Evolutionary conservation across 92 coral and sea anemone genomes (phyloP), one percentile per base, ranked within the genome.

Genomic region (Porites divaricata): DNA sequence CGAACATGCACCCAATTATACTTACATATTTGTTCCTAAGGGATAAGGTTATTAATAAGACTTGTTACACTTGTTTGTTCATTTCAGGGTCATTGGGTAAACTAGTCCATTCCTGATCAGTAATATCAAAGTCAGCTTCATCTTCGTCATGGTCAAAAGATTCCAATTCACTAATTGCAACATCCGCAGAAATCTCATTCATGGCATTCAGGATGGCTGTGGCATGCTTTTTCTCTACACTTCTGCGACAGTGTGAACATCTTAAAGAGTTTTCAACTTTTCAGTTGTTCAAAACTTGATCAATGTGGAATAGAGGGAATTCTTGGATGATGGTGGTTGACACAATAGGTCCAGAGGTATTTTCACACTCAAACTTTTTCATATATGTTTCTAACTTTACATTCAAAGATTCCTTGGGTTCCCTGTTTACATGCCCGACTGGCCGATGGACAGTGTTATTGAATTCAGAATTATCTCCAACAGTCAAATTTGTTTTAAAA

Each of bases 51-150:
- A 64, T 11, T 65, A 75, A 84, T 84, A 74, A 84, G 12, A 65
- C 88, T 64, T 23, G 75, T 75, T 17, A 72, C 48, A 70, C 51
- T 74, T 73, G 14, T 19, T 22, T 75, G 45, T 25, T 35, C 65
- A 86, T 74, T 72, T 86, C 90, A 77, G 89, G 79, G 35, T 89
- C 83, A 78, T 85, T 83, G 54, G 83, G 53, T 67, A 85, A 66
- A 74, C 85, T 83, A 24, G 84, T 57, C 92, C 83, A 89, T 66
- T 79, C 92, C 52, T 85, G 70, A 1, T 72, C 83, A 57, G 80
- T 85, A 72, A 35, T 35, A 3, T 35, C 45, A 35, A 35, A 35
- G 45, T 35, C 45, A 35, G 45, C 45, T 35, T 35, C 45, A 15
- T 58, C 61, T 0, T 83, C 79, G 21, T 63, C 85, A 17, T 45